Percentiles rank a stretch among this genome's conserved stretches.
Evolutionary conservation across 2,113 vertebrate species (phyloP).

Genomic region (Cebidichthys violaceus): DNA sequence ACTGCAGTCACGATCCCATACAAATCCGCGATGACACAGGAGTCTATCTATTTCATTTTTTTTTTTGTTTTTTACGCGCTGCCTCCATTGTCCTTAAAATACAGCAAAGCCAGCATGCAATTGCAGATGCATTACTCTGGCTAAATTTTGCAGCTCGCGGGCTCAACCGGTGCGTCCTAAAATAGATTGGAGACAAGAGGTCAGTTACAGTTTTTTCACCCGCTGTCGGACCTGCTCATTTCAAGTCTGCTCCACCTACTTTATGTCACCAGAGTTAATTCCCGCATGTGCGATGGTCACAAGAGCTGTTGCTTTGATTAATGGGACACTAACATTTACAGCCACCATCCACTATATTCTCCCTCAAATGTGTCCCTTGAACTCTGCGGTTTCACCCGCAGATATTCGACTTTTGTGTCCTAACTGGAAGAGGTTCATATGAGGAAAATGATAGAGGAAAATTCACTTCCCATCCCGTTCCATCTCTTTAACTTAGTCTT

Average conservation of each 20-base stretch:
- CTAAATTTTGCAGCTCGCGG: slow-evolving; percentile 68
- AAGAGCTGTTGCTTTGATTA: slow-evolving; percentile 77
- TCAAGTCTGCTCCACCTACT: slow-evolving; percentile 55
- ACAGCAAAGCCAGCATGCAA: slow-evolving; percentile 64
- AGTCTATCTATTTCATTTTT: slow-evolving; percentile 61
- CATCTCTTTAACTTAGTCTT: slow-evolving; percentile 31
- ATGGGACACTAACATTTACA: slow-evolving; percentile 80
- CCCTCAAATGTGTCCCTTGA: slow-evolving; percentile 57
- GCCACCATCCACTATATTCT: slow-evolving; percentile 66
- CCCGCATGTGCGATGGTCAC: slow-evolving; percentile 67
- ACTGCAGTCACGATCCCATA: slow-evolving; percentile 31
- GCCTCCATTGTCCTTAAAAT: slow-evolving; percentile 66
- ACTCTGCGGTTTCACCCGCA: slow-evolving; percentile 41
- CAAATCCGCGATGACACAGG: slow-evolving; percentile 56
- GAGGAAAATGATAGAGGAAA: slow-evolving; percentile 21
- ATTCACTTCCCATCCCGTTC: slow-evolving; percentile 27
- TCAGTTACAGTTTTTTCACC: slow-evolving; percentile 71
- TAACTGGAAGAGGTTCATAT: slow-evolving; percentile 8
- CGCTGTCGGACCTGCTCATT: slow-evolving; percentile 65
- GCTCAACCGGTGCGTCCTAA: slow-evolving; percentile 50
- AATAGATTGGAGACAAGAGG: slow-evolving; percentile 69
- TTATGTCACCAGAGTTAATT: slow-evolving; percentile 66
- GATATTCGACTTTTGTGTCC: slow-evolving; percentile 46
- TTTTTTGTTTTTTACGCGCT: slow-evolving; percentile 56
- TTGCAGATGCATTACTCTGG: slow-evolving; percentile 59